Evolutionary conservation across 2,888 invertebrate species (phyloP).

Genomic region (Salticus scenicus): DNA sequence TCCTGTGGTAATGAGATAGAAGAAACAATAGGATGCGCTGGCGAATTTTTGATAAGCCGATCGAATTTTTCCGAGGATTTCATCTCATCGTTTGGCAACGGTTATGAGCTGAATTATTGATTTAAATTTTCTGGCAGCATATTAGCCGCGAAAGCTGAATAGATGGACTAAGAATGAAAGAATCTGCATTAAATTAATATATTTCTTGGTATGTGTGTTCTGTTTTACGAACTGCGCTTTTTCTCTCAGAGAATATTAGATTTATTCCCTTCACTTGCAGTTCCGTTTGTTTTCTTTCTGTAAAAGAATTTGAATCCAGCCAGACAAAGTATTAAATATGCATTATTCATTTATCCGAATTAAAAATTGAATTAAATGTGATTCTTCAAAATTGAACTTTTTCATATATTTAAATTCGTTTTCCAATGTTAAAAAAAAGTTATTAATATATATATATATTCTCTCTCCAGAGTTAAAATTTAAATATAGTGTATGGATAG

Average conservation of each 20-base stretch:
- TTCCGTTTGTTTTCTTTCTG: background rate
- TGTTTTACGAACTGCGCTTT: conserved; percentile 6
- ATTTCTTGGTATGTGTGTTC: background rate
- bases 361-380: background rate
- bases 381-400: background rate
- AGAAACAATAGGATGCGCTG: conserved; percentile 12
- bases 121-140: conserved; percentile 18
- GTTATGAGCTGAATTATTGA: conserved; percentile 47
- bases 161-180: conserved; percentile 76
- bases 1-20: conserved; percentile 47
- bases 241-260: background rate
- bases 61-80: conserved; percentile 47
- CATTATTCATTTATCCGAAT: conserved; percentile 12
- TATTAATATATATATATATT: too few species aligned
- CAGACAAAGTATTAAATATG: conserved; percentile 1
- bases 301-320: background rate
- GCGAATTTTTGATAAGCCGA: conserved; percentile 25
- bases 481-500: too few species aligned
- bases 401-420: too few species aligned
- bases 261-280: background rate
- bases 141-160: conserved; percentile 34
- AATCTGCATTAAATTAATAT: conserved; percentile 79
- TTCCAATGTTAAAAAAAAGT: too few species aligned
- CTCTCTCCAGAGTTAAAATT: too few species aligned
- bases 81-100: conserved; percentile 20